Evolutionary conservation across 2,797 vertebrate species (phyloP), one percentile per base, ranked within the genome.

Genomic region (Halcyon badia): DNA sequence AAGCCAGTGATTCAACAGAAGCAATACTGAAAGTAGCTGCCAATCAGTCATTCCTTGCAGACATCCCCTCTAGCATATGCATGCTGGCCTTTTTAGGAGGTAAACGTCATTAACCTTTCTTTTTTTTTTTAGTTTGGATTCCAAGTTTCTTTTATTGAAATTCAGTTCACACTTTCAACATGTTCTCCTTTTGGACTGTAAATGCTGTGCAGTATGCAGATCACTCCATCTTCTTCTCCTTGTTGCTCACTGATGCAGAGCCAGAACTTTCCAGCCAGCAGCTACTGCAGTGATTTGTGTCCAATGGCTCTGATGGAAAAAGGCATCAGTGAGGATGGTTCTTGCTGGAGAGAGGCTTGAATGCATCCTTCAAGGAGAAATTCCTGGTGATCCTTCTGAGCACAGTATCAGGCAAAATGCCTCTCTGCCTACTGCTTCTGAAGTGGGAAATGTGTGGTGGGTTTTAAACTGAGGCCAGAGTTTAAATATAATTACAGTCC

Each of bases 41-140:
- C 77, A 81, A 84, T 97, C 89, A 95, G 85, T 96, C 80, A 89
- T 91, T 95, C 75, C 58, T 95, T 89, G 57, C 57, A 96, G 64
- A 60, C 51, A 42, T 89, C 37, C 77, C 51, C 77, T 73, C 51
- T 58, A 91, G 81, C 13, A 1, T 58, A 79, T 46, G 69, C 58
- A 81, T 48, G 52, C 61, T 92, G 68, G 76, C 86, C 62, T 87
- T 95, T 94, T 91, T 49, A 91, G 51, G 56, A 90, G 41, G 91
- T 54, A 95, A 90, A 84, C 35, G 14, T 52, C 73, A 82, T 91
- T 93, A 95, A 91, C 94, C 44, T 93, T 93, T 82, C 62, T 58
- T 95, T 17, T 92, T 70, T 93, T 79, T 92, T 52, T 93, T 76
- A 69, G 70, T 68, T 86, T 82, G 14, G 16, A 83, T 95, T 96